A percentile compares a stretch with the other conserved stretches of the same genome.
Evolutionary conservation across 2,888 invertebrate species (phyloP).

Genomic region (Andrena bicolor): DNA sequence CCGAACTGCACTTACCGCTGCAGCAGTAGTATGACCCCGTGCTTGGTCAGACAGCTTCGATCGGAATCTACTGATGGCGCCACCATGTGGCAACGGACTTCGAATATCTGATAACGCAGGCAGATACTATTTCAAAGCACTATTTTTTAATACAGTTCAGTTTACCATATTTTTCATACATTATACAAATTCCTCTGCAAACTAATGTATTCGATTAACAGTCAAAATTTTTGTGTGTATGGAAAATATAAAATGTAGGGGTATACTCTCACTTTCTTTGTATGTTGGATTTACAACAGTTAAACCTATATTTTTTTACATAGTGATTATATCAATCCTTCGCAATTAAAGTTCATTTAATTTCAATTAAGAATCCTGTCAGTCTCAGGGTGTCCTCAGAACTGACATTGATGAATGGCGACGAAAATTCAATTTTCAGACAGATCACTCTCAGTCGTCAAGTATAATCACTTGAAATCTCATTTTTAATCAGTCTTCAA

Average conservation of each 20-base stretch:
- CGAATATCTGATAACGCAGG: not conserved
- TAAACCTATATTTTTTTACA: no score
- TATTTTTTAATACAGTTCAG: not conserved
- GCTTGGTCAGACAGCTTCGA: slow-evolving; percentile 21
- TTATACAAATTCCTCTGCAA: not conserved
- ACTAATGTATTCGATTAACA: no score
- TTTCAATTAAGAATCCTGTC: not conserved
- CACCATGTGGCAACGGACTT: slow-evolving; percentile 41
- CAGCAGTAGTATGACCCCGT: slow-evolving; percentile 16
- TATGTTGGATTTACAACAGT: no score
- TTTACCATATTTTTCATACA: not conserved
- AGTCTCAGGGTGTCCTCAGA: not conserved
- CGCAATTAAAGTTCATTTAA: not conserved
- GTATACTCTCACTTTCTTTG: not conserved
- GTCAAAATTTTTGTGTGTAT: not conserved
- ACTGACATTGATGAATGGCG: not conserved
- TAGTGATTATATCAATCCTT: no score
- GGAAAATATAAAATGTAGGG: not conserved
- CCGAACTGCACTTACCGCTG: not conserved
- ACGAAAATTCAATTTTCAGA: not conserved
- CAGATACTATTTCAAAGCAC: not conserved
- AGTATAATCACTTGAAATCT: no score
- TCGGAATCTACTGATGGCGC: slow-evolving; percentile 39
- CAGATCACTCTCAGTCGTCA: not conserved
- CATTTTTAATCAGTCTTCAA: no score